Conservation (phyloP, 1,140 invertebrate genomes). For the Gonioctena quinquepunctata region DNA sequence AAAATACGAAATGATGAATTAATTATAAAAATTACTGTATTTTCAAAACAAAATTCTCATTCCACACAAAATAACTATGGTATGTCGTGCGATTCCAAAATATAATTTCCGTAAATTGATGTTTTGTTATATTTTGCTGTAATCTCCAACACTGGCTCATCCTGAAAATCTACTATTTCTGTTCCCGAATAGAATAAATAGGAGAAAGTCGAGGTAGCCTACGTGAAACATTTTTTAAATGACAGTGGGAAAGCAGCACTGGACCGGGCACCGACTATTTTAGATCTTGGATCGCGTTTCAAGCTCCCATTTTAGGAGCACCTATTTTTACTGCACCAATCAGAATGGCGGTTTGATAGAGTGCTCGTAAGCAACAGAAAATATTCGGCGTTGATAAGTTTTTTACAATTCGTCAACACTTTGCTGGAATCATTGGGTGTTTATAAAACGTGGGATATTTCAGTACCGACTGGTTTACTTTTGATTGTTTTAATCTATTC, state of each 20-base stretch:
- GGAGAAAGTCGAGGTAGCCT: conserved; percentile 17
- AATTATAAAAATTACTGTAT: no score
- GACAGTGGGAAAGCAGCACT: conserved; percentile 28
- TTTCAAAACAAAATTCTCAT: no score
- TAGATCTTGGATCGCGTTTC: conserved; percentile 61
- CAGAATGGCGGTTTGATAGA: conserved; percentile 10
- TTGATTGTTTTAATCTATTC: no score
- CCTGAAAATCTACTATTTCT: background rate
- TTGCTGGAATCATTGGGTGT: background rate
- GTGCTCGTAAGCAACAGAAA: background rate
- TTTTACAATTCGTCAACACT: background rate
- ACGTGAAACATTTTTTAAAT: conserved; percentile 27
- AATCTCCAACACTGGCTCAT: no score
- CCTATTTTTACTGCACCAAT: conserved; percentile 56
- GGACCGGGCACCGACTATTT: conserved; percentile 35
- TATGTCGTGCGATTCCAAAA: no score
- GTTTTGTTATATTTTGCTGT: no score
- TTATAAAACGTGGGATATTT: background rate
- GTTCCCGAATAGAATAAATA: background rate
- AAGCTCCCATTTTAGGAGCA: conserved; percentile 66
- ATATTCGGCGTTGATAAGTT: background rate
- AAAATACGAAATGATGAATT: no score
- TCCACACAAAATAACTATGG: no score
- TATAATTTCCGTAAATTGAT: no score
- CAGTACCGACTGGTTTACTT: background rate